Conservation (phyloP, 1,140 invertebrate genomes). For the Carposina sasakii region DNA sequence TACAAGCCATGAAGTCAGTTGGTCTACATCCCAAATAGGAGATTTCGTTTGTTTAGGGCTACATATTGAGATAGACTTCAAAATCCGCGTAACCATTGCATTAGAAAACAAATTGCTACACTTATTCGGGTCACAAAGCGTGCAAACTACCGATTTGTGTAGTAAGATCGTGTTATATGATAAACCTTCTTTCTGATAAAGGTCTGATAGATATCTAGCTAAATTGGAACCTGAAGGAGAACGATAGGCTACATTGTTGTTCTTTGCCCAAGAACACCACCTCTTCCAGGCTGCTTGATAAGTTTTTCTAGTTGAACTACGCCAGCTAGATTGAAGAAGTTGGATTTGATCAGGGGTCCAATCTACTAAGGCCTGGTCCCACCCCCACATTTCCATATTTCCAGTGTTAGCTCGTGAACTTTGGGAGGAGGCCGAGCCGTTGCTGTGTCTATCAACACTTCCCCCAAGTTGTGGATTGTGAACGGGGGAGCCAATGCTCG, state of each 20-base stretch:
- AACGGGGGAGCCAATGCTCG: conserved; percentile 19
- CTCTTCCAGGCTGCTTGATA: conserved; percentile 10
- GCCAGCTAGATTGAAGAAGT: conserved; percentile 7
- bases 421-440: conserved; percentile 6
- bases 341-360: conserved; percentile 2
- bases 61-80: conserved; percentile 21
- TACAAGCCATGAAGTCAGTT: too few species aligned
- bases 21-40: too few species aligned
- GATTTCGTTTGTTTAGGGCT: too few species aligned
- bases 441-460: conserved; percentile 16
- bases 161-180: conserved; percentile 24
- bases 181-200: conserved; percentile 16
- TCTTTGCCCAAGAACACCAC: too few species aligned
- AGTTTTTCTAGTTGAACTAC: conserved; percentile 5
- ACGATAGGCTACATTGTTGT: conserved; percentile 10
- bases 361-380: neutral
- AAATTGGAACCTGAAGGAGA: conserved; percentile 14
- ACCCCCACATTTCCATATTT: conserved; percentile 13
- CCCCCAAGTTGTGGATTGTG: conserved; percentile 11
- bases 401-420: conserved; percentile 6
- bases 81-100: conserved; percentile 13
- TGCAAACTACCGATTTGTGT: conserved; percentile 24
- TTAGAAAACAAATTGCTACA: neutral
- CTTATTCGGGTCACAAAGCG: conserved; percentile 9
- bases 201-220: conserved; percentile 19